Conservation (phyloP, 2,888 invertebrate genomes). For the Stenodema calcarata region DNA sequence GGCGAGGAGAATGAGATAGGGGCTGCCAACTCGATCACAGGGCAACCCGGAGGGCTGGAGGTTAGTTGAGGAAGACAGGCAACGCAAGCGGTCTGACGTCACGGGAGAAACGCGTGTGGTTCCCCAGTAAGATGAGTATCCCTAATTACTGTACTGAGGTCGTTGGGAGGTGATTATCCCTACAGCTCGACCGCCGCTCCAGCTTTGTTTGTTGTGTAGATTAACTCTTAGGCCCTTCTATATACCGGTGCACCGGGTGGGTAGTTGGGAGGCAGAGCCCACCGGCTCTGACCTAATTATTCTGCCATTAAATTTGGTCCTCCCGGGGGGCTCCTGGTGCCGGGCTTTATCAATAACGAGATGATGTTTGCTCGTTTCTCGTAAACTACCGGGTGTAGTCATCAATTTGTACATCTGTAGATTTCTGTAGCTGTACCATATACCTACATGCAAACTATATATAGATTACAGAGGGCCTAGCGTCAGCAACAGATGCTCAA, state of each 20-base stretch:
- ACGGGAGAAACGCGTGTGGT: background rate
- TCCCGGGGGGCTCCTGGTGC: background rate
- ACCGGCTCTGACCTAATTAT: conserved; percentile 19
- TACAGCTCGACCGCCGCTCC: background rate
- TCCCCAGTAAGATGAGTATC: conserved; percentile 20
- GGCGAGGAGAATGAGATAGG: background rate
- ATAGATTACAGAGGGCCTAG: too few relatives aligned
- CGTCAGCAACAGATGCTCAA: too few relatives aligned
- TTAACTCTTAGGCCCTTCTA: conserved; percentile 8
- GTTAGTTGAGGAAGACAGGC: background rate
- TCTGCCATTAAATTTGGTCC: background rate
- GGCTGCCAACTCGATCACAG: background rate
- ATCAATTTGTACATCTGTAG: too few relatives aligned
- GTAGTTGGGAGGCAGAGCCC: background rate
- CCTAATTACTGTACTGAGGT: conserved; percentile 19
- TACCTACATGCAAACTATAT: too few relatives aligned
- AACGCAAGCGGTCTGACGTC: background rate
- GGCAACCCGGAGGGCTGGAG: background rate
- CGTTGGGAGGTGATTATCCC: conserved; percentile 21
- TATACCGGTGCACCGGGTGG: background rate
- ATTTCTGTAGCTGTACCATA: too few relatives aligned
- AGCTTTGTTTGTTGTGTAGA: conserved; percentile 30
- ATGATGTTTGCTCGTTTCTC: background rate
- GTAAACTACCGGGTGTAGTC: background rate
- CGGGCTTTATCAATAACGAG: conserved; percentile 2